These are phyloP conservation scores for Microdon myrmicae DNA, from an alignment of 2,888 invertebrate genomes.

Conservation along the genomic window DNA sequence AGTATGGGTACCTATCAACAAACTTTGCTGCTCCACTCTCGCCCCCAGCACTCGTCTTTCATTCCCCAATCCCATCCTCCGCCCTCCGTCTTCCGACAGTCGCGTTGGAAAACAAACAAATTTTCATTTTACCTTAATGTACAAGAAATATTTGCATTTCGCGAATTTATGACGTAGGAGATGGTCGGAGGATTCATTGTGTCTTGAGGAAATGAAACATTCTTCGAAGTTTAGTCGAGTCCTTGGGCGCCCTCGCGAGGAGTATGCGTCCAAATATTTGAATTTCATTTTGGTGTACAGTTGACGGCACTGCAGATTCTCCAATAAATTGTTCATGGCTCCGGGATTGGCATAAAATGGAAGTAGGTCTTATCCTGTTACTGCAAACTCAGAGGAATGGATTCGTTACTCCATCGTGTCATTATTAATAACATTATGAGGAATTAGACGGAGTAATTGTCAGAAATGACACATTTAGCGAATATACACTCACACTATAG, in stretches of 20 bases:
- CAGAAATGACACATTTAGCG: conserved; percentile 43
- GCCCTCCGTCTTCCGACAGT: neutral
- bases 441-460: conserved; percentile 45
- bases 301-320: too few relatives aligned
- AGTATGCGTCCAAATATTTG: conserved; percentile 40
- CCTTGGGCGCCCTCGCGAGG: conserved; percentile 4
- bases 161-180: conserved; percentile 23
- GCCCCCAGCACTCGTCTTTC: conserved; percentile 14
- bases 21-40: neutral
- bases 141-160: conserved; percentile 33
- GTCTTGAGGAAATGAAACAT: neutral
- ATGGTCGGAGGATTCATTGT: neutral
- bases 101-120: conserved; percentile 39
- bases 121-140: conserved; percentile 27
- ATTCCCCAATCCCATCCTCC: conserved; percentile 1
- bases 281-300: conserved; percentile 34
- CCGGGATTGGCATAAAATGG: too few relatives aligned
- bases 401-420: too few relatives aligned
- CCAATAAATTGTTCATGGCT: too few relatives aligned
- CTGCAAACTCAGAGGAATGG: too few relatives aligned
- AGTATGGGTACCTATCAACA: neutral
- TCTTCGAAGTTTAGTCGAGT: too few relatives aligned
- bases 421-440: conserved; percentile 38
- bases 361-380: too few relatives aligned
- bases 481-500: too few relatives aligned